Base-by-base conservation (phyloP, 2,113 vertebrate species). In the Rostratula benghalensis region DNA sequence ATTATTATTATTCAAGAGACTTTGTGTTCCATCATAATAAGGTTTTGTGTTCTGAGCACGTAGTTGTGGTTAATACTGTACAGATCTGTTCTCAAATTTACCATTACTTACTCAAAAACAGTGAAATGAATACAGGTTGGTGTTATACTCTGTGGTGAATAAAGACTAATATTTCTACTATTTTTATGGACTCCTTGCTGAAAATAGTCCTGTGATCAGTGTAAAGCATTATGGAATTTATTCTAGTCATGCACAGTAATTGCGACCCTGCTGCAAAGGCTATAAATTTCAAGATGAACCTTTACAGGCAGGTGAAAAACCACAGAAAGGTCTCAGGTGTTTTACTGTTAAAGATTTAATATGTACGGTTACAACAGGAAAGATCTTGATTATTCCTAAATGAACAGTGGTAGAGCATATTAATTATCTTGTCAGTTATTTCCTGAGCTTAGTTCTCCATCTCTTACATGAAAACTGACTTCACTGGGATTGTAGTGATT, bases 341-440 rank as follows among this genome's bases (percentile, higher is more conserved):
- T 83, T 89, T 83, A 57, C 64, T 79, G 65, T 75, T 23, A 84
- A 84, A 91, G 84, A 74, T 23, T 81, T 28, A 84, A 48, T 68
- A 83, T 8, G 33, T 79, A 85, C 12, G 56, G 9, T 80, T 93
- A 68, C 39, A 59, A 74, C 5, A 81, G 64, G 54, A 90, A 93
- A 92, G 70, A 64, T 53, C 69, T 82, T 79, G 74, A 85, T 87
- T 87, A 60, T 93, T 89, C 61, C 22, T 87, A 84, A 91, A 87
- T 69, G 61, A 95, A 45, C 17, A 94, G n/a, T 46, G 25, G 46
- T 63, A 83, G 22, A 94, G 24, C 1, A 2, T 63, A 61, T 86
- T 95, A 83, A 93, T 93, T 88, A 88, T 51, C 61, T 79, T 95
- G 61, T 85, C 81, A 91, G 37, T 78, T 87, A 92, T 90, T 84